Base-by-base conservation (phyloP, 2,797 vertebrate species). In the Monodelphis domestica region DNA sequence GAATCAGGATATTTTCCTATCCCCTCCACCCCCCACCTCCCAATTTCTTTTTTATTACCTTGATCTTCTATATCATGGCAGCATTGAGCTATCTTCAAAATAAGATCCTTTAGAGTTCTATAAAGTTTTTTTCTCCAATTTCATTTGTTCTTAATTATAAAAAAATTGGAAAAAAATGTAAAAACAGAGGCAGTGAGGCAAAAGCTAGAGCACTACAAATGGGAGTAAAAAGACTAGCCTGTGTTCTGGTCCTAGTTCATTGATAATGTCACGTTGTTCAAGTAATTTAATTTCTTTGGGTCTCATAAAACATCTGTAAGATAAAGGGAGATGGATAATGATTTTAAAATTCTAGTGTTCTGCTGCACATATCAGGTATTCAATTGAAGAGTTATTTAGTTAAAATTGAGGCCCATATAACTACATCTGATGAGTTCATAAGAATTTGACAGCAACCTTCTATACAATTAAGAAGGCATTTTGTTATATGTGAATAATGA, bases 31-130 rank as follows among this genome's bases (percentile, higher is more conserved):
- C 88, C 38, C 38, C 70, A 84, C 70, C 50, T 11, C 21, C 88
- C 45, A 94, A 38, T 94, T 95, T 92, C 87, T 70, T 53, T 96
- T 97, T 96, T 97, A 95, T 97, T 97, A 94, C 95, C 93, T 92
- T 59, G n/a, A 90, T 94, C 55, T 93, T 96, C 70, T 30, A 0
- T 96, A 95, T 94, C 94, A 55, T 93, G 88, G 96, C 94, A 91
- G 89, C 93, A 92, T 90, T 93, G 59, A 88, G 91, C 59, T 59
- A 93, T 95, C 91, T 96, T 94, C 57, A 95, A 91, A 92, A 84
- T 89, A 21, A 92, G 94, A 90, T 88, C 91, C 38, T 90, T 93
- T 59, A 89, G 54, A 88, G 84, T 84, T 88, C 45, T 92, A 5
- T 94, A 93, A 95, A 91, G 50, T 78, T 45, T 50, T 94, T 10